Evolutionary conservation across 2,113 vertebrate genomes (phyloP).

Genomic region (Prolemur simus): DNA sequence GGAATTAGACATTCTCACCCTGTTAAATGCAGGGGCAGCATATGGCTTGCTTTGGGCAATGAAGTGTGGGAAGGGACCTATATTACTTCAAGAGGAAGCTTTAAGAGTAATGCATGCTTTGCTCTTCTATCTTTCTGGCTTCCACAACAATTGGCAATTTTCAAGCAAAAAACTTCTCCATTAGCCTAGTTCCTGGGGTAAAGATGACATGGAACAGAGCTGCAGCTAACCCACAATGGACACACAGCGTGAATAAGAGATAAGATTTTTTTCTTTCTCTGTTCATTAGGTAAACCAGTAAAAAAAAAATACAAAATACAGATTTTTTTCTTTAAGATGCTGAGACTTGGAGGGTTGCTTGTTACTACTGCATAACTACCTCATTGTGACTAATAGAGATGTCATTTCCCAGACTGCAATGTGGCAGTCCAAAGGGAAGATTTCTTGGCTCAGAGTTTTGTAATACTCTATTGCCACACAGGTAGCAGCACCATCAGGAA

Average conservation of each 20-base stretch:
- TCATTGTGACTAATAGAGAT: background rate
- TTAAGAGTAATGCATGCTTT: background rate
- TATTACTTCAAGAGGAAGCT: background rate
- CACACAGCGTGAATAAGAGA: background rate
- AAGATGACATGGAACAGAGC: background rate
- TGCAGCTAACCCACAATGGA: background rate
- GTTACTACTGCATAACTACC: background rate
- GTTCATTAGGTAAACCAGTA: no score
- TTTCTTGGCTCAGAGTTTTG: background rate
- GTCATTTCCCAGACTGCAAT: background rate
- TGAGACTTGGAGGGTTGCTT: background rate
- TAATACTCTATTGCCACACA: background rate
- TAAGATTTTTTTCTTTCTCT: background rate
- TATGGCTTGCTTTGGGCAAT: slow-evolving; percentile 35
- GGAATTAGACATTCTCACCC: slow-evolving; percentile 6
- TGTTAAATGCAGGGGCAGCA: background rate
- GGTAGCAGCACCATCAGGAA: background rate
- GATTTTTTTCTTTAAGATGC: background rate
- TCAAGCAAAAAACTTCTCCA: slow-evolving; percentile 26
- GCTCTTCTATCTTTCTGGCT: background rate
- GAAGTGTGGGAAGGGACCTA: background rate
- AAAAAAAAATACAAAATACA: no score
- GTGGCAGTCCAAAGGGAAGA: background rate
- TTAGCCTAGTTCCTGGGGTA: background rate
- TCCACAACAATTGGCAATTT: slow-evolving; percentile 17